Evolutionary conservation across 2,888 invertebrate species (phyloP).

Genomic region (Macropis europaea): DNA sequence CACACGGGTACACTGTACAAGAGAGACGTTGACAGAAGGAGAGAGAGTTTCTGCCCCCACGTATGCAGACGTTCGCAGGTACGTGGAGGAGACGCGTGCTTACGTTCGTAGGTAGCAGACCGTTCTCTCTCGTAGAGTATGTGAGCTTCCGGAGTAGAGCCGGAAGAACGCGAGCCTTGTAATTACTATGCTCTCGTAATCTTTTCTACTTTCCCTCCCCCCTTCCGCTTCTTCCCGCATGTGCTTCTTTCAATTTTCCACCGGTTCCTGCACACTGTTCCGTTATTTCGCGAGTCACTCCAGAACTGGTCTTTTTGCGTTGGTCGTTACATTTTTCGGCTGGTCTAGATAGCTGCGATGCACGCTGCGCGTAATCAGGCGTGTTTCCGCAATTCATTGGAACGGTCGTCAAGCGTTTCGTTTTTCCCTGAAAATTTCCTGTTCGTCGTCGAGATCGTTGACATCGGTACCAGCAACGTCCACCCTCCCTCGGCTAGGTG

Average conservation of each 20-base stretch:
- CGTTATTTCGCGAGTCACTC: conserved; percentile 23
- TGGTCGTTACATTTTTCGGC: conserved; percentile 9
- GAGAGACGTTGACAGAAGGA: neutral
- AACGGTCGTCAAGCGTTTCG: neutral
- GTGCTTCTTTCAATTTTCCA: conserved; percentile 46
- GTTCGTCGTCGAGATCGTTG: conserved; percentile 23
- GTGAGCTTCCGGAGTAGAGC: conserved; percentile 58
- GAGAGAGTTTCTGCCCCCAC: conserved; percentile 17
- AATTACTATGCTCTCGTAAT: conserved; percentile 68
- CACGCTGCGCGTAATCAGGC: conserved; percentile 11
- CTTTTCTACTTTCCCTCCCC: conserved; percentile 50
- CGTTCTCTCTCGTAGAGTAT: conserved; percentile 26
- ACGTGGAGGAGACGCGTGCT: conserved; percentile 30
- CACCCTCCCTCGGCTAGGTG: neutral
- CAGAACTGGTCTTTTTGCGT: conserved; percentile 19
- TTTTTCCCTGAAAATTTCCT: neutral
- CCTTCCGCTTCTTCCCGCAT: conserved; percentile 15
- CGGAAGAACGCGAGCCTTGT: conserved; percentile 60
- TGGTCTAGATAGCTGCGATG: neutral
- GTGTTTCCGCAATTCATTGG: neutral
- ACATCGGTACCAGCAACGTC: neutral
- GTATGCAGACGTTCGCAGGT: conserved; percentile 35
- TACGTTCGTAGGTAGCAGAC: conserved; percentile 35
- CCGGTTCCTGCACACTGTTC: conserved; percentile 24
- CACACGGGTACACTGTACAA: conserved; percentile 5